These are phyloP conservation scores for Sarcophaga rosellei DNA, from an alignment of 2,888 invertebrate species.

Conservation along the genomic window DNA sequence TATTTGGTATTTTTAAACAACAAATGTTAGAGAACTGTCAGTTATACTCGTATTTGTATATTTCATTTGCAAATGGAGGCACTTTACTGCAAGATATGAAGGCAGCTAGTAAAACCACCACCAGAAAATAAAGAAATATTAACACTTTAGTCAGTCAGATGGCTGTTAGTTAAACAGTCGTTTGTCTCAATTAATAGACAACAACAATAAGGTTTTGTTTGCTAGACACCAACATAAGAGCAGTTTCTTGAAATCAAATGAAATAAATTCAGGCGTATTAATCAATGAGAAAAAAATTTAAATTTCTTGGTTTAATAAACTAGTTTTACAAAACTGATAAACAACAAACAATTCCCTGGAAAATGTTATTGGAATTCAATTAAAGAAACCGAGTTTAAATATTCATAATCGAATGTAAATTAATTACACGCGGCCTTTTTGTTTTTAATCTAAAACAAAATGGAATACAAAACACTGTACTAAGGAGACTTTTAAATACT, in stretches of 20 bases:
- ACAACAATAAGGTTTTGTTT: constrained; percentile 31
- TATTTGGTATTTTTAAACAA: constrained; percentile 27
- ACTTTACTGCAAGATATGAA: neutral
- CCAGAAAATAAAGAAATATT: constrained; percentile 10
- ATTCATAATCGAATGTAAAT: constrained; percentile 29
- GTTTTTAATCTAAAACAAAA: neutral
- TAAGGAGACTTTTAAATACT: neutral
- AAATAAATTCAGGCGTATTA: constrained; percentile 46
- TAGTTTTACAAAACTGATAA: too few relatives aligned
- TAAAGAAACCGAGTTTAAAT: constrained; percentile 22
- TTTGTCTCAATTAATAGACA: constrained; percentile 59
- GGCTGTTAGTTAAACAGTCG: constrained; percentile 44
- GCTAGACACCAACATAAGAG: constrained; percentile 16
- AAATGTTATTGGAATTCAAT: neutral
- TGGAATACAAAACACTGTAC: neutral
- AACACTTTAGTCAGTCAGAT: constrained; percentile 14
- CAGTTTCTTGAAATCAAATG: constrained; percentile 42
- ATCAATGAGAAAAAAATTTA: constrained; percentile 13
- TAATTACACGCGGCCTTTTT: constrained; percentile 26
- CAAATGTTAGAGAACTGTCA: neutral
- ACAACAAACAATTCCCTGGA: too few relatives aligned
- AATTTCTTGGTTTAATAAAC: too few relatives aligned
- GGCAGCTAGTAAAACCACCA: neutral
- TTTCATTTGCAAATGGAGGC: neutral
- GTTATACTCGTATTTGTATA: constrained; percentile 18